These are phyloP conservation scores for Aphidius gifuensis DNA, from an alignment of 1,140 invertebrate species.

Conservation along the genomic window DNA sequence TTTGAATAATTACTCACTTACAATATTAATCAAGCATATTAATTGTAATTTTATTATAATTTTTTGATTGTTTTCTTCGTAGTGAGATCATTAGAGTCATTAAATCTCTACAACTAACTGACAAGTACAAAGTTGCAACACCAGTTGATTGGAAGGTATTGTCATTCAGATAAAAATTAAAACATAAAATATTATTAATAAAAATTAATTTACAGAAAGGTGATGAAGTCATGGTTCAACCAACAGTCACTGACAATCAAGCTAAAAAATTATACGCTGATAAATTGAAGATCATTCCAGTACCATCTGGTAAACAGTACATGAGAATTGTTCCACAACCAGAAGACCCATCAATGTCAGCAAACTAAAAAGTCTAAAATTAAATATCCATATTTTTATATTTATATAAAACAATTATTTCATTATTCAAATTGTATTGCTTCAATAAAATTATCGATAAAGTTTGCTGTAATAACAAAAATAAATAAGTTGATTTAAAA, in stretches of 20 bases:
- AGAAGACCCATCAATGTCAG: conserved; percentile 14
- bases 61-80: conserved; percentile 48
- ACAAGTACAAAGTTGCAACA: conserved; percentile 84
- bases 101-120: conserved; percentile 87
- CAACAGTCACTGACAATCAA: conserved; percentile 69
- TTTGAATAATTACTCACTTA: too few relatives aligned
- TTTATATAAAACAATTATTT: too few relatives aligned
- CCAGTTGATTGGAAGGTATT: conserved; percentile 90
- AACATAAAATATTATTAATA: too few relatives aligned
- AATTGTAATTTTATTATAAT: too few relatives aligned
- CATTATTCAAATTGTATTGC: too few relatives aligned
- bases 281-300: conserved; percentile 60
- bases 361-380: too few relatives aligned
- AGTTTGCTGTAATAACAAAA: too few relatives aligned
- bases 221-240: conserved; percentile 81
- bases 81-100: conserved; percentile 92
- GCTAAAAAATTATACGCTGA: conserved; percentile 66
- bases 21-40: too few relatives aligned
- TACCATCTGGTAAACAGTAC: conserved; percentile 82
- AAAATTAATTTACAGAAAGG: conserved; percentile 58
- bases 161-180: too few relatives aligned
- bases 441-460: too few relatives aligned
- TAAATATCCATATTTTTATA: too few relatives aligned
- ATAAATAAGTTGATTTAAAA: too few relatives aligned
- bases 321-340: conserved; percentile 69